These are phyloP conservation scores for Chionomys nivalis DNA, from an alignment of 2,113 vertebrate genomes.

Conservation along the genomic window DNA sequence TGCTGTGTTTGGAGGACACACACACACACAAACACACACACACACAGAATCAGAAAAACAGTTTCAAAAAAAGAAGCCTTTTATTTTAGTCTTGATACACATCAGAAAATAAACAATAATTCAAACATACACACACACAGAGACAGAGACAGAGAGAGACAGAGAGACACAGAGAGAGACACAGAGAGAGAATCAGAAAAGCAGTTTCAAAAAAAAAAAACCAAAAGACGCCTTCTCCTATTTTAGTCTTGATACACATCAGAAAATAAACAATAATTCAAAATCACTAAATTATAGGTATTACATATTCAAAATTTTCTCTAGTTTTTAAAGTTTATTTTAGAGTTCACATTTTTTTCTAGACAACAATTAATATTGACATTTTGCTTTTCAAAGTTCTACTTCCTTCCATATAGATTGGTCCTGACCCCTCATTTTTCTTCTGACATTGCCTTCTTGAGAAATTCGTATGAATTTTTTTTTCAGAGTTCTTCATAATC, in stretches of 20 bases:
- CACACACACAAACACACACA: neutral
- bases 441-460: conserved; percentile 14
- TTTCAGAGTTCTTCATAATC: neutral
- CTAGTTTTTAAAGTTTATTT: neutral
- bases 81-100: neutral
- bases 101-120: neutral
- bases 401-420: neutral
- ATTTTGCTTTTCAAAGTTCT: neutral
- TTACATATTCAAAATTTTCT: neutral
- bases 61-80: too few species aligned
- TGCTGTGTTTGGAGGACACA: neutral
- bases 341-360: neutral
- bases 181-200: neutral
- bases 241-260: neutral
- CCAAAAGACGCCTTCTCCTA: neutral
- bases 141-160: neutral
- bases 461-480: neutral
- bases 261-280: neutral
- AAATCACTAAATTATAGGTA: neutral
- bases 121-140: neutral
- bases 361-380: neutral
- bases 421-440: neutral
- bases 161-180: neutral
- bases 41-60: too few species aligned
- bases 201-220: neutral